Evolutionary conservation across 2,113 vertebrate species (phyloP).

Genomic region (Chelonoidis abingdonii): DNA sequence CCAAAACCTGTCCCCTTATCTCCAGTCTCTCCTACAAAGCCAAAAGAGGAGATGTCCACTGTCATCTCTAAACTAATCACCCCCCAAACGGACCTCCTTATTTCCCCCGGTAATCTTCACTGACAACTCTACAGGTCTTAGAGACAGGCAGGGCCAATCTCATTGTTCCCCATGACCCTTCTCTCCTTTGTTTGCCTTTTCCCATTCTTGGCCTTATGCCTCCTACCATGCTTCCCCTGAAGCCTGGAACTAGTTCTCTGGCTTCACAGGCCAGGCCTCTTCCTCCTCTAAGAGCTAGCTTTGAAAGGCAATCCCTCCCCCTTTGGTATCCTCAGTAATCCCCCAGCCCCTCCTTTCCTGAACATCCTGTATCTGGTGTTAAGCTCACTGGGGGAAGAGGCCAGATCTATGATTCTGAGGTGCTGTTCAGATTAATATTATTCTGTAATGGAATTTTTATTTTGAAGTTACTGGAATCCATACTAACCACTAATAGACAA

Average conservation of each 20-base stretch:
- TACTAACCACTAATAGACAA: not conserved
- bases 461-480: not conserved
- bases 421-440: not conserved
- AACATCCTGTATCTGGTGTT: not conserved
- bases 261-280: not conserved
- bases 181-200: not conserved
- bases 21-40: not conserved
- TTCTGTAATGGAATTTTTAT: not conserved
- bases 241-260: not conserved
- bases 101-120: not conserved
- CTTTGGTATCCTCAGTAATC: not conserved
- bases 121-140: not conserved
- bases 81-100: not conserved
- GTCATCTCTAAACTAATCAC: not conserved
- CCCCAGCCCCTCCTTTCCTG: not conserved
- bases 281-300: not conserved
- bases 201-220: not conserved
- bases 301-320: not conserved
- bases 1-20: fast-evolving
- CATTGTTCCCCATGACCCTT: not conserved
- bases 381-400: not conserved
- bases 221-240: not conserved
- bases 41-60: no score
- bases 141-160: not conserved
- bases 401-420: not conserved